Evolutionary conservation across 2,113 vertebrate species (phyloP).

Genomic region (Menura novaehollandiae): DNA sequence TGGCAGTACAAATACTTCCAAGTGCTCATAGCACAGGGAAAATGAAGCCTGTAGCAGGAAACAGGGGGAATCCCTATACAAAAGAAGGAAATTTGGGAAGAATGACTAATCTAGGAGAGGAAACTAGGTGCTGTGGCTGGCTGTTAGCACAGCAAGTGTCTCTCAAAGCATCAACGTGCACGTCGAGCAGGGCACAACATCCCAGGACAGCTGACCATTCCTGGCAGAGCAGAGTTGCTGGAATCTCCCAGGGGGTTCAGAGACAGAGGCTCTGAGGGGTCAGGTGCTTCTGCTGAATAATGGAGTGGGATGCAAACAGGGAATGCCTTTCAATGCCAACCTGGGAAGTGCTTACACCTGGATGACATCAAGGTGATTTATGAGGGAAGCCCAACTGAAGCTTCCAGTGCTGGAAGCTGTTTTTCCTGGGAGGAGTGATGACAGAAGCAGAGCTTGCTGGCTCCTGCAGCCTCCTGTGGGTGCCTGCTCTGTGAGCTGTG

Average conservation of each 20-base stretch:
- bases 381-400: neutral
- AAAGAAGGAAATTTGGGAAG: slow-evolving; percentile 68
- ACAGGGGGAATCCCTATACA: slow-evolving; percentile 55
- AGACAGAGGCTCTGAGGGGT: neutral
- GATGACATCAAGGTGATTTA: neutral
- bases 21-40: neutral
- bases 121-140: neutral
- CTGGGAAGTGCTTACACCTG: neutral
- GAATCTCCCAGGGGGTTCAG: neutral
- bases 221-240: neutral
- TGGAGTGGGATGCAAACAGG: rapidly evolving
- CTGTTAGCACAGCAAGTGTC: neutral
- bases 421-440: neutral
- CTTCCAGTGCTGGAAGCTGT: neutral
- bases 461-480: neutral
- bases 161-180: neutral
- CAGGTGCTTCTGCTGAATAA: neutral
- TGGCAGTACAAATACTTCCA: neutral
- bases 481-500: neutral
- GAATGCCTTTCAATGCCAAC: neutral
- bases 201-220: neutral
- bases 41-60: slow-evolving; percentile 26
- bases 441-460: neutral
- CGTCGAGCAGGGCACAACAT: rapidly evolving
- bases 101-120: slow-evolving; percentile 47